Evolutionary conservation across 37 sponge, comb jelly and placozoan genomes (phyloP).

Genomic region (Oopsacas minuta): DNA sequence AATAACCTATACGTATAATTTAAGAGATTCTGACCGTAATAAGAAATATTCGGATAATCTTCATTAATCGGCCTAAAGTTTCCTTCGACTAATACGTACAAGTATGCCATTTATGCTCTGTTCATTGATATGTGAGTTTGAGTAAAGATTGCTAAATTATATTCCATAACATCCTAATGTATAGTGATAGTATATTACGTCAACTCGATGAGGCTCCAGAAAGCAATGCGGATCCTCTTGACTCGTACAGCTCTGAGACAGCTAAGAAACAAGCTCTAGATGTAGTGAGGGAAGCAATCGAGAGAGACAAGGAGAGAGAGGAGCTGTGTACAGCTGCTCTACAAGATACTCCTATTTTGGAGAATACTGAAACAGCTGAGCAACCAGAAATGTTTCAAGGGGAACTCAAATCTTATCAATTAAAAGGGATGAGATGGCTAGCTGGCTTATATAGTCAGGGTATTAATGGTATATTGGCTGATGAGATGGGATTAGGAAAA

Average conservation of each 20-base stretch:
- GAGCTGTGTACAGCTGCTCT: constrained; percentile 21
- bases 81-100: no score
- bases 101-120: no score
- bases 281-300: neutral
- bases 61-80: no score
- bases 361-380: neutral
- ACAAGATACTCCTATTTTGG: constrained; percentile 24
- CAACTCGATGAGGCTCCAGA: neutral
- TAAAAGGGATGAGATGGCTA: constrained; percentile 94
- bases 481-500: constrained; percentile 94
- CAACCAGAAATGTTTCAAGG: constrained; percentile 75
- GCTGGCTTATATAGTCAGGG: constrained; percentile 88
- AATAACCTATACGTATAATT: no score
- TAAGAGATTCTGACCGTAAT: no score
- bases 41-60: no score
- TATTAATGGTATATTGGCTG: constrained; percentile 91
- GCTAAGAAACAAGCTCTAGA: neutral
- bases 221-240: neutral
- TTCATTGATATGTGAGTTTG: no score
- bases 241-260: neutral
- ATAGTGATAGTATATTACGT: neutral
- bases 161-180: neutral
- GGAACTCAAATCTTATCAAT: constrained; percentile 70
- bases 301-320: neutral
- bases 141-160: neutral